Evolutionary conservation across 2,113 vertebrate genomes (phyloP).

Genomic region (Cavia porcellus): DNA sequence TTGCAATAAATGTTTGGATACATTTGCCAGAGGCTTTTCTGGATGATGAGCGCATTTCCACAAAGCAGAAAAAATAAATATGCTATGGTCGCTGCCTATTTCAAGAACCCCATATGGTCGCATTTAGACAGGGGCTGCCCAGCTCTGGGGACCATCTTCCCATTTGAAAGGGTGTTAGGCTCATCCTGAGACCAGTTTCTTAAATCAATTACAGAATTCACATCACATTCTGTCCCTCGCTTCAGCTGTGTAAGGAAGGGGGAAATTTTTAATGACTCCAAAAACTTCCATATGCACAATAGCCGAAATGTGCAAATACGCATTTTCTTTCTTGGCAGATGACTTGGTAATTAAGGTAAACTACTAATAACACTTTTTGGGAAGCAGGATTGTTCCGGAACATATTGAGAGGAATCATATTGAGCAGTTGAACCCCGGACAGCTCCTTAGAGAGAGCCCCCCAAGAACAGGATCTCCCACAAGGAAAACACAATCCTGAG

Average conservation of each 20-base stretch:
- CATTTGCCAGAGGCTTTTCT: slow-evolving; percentile 57
- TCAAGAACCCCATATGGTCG: slow-evolving; percentile 45
- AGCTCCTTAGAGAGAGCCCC: slow-evolving; percentile 55
- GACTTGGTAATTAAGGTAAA: slow-evolving; percentile 81
- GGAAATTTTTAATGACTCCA: slow-evolving; percentile 52
- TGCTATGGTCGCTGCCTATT: slow-evolving; percentile 21
- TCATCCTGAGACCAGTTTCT: slow-evolving; percentile 55
- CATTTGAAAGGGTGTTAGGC: not conserved
- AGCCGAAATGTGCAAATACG: slow-evolving; percentile 67
- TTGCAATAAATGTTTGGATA: slow-evolving; percentile 62
- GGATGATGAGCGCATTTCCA: slow-evolving; percentile 56
- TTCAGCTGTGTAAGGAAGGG: slow-evolving; percentile 31
- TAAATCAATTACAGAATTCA: slow-evolving; percentile 76
- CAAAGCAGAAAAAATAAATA: slow-evolving; percentile 66
- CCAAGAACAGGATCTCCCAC: slow-evolving; percentile 50
- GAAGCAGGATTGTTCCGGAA: slow-evolving; percentile 62
- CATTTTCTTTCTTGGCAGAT: slow-evolving; percentile 71
- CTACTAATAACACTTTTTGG: slow-evolving; percentile 74
- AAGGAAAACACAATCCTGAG: not conserved
- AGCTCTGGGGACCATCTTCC: slow-evolving; percentile 53
- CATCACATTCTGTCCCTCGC: slow-evolving; percentile 65
- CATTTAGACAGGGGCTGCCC: not conserved
- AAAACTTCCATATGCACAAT: slow-evolving; percentile 69
- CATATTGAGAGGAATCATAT: slow-evolving; percentile 66
- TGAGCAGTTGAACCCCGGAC: slow-evolving; percentile 63